These are phyloP conservation scores for Chrysina gloriosa DNA, from an alignment of 2,888 invertebrate genomes.

Conservation along the genomic window DNA sequence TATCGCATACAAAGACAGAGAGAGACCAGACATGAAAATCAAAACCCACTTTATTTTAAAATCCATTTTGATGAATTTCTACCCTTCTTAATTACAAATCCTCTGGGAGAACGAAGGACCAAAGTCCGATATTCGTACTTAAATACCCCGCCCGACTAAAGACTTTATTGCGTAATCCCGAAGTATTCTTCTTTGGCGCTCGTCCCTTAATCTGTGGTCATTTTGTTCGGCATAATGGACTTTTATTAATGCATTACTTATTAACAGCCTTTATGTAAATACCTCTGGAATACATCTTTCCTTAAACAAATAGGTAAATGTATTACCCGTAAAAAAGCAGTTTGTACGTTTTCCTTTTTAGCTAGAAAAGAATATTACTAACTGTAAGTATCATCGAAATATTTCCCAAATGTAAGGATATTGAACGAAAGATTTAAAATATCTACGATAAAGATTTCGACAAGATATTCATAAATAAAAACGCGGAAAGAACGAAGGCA, in stretches of 20 bases:
- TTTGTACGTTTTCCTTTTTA: too few species aligned
- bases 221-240: constrained; percentile 51
- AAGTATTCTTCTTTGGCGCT: constrained; percentile 42
- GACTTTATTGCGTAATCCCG: constrained; percentile 41
- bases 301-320: neutral
- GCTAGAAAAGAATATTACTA: too few species aligned
- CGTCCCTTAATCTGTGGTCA: constrained; percentile 49
- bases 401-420: too few species aligned
- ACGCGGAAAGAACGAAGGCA: too few species aligned
- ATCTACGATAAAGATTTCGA: too few species aligned
- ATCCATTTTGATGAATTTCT: constrained; percentile 64
- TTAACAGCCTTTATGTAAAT: constrained; percentile 29
- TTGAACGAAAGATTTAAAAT: too few species aligned
- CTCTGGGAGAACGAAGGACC: constrained; percentile 20
- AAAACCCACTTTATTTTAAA: constrained; percentile 61
- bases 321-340: too few species aligned
- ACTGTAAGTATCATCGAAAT: too few species aligned
- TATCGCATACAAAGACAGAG: constrained; percentile 39
- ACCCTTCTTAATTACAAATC: constrained; percentile 63
- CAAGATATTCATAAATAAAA: too few species aligned
- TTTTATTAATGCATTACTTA: constrained; percentile 49
- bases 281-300: neutral
- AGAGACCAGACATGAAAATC: constrained; percentile 51
- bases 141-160: constrained; percentile 35
- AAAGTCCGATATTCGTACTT: constrained; percentile 41